These are phyloP conservation scores for Pelusios castaneus DNA, from an alignment of 2,113 vertebrate species.

Conservation along the genomic window DNA sequence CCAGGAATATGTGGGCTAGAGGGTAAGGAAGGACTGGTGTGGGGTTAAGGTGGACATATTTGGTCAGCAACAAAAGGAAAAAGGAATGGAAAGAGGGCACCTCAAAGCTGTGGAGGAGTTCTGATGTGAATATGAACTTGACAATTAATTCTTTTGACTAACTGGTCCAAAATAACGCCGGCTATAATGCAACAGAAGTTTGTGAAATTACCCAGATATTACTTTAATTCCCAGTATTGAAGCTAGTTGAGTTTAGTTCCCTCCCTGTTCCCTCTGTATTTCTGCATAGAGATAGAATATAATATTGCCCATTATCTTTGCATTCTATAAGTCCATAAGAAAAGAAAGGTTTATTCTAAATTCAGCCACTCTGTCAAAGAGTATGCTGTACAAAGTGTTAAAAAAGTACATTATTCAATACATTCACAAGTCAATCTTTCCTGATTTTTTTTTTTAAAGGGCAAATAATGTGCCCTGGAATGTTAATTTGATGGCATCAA, in stretches of 20 bases:
- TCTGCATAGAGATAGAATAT: not conserved
- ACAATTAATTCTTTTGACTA: not conserved
- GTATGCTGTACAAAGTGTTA: constrained; percentile 1
- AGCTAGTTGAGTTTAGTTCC: not conserved
- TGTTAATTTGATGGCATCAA: not conserved
- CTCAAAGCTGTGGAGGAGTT: not conserved
- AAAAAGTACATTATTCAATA: not conserved
- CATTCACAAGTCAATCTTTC: not conserved
- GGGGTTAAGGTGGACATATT: accelerated
- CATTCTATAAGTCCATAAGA: not conserved
- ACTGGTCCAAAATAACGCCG: not conserved
- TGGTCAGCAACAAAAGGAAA: not conserved
- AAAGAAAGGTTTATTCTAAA: too few relatives aligned
- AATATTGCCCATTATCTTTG: not conserved
- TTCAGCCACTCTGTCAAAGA: not conserved
- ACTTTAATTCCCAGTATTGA: not conserved
- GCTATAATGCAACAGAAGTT: not conserved
- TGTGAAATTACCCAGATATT: not conserved
- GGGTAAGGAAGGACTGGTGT: not conserved
- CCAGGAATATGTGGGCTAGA: not conserved
- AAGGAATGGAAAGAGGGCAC: accelerated
- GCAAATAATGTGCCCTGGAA: not conserved
- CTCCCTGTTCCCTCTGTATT: not conserved
- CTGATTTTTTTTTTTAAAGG: not conserved
- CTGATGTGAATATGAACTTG: not conserved